A percentile compares a stretch with the other conserved stretches of the same genome.
Conservation (phyloP, 2,888 invertebrate genomes). For the Elmis aenea region DNA sequence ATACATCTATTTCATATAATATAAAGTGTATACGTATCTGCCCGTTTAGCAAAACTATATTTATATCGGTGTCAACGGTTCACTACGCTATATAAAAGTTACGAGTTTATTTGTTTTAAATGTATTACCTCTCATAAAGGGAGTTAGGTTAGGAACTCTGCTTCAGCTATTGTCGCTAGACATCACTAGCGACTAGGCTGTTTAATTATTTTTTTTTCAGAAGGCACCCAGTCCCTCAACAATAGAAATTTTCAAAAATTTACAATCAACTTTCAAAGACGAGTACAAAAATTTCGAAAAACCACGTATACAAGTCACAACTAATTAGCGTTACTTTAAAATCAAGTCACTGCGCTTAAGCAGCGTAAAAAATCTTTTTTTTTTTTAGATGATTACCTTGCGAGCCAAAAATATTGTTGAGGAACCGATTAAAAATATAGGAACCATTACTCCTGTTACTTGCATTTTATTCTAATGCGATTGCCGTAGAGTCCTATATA, state of each 20-base stretch:
- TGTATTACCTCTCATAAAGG: constrained; percentile 42
- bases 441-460: constrained; percentile 46
- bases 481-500: constrained; percentile 38
- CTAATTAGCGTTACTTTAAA: too few relatives aligned
- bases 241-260: constrained; percentile 34
- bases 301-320: too few relatives aligned
- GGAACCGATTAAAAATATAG: constrained; percentile 45
- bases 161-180: constrained; percentile 36
- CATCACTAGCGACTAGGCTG: constrained; percentile 32
- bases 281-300: too few relatives aligned
- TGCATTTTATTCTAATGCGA: constrained; percentile 41
- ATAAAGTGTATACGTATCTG: constrained; percentile 44
- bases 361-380: not conserved
- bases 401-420: constrained; percentile 39
- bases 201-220: constrained; percentile 38
- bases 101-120: constrained; percentile 39
- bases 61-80: constrained; percentile 43
- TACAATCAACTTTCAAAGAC: not conserved
- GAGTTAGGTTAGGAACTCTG: constrained; percentile 47
- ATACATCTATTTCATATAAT: constrained; percentile 43
- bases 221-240: constrained; percentile 51
- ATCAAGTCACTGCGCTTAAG: too few relatives aligned
- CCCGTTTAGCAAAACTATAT: constrained; percentile 46
- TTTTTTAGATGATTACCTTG: not conserved
- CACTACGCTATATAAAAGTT: constrained; percentile 46